Evolutionary conservation across 1,140 invertebrate genomes (phyloP).

Genomic region (Augochlora pura): DNA sequence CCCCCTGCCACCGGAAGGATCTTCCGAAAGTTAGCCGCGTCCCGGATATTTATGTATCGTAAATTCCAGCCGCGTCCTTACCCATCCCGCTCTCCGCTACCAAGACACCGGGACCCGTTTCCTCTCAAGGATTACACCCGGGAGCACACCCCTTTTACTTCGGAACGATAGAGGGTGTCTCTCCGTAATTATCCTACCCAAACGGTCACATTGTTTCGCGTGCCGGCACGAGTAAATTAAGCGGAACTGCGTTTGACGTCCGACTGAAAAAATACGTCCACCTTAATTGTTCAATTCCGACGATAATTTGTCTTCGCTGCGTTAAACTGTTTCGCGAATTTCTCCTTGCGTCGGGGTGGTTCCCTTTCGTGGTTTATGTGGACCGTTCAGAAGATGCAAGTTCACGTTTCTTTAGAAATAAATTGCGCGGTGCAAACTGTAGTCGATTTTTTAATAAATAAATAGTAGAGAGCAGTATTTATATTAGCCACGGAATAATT

Average conservation of each 20-base stretch:
- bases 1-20: constrained; percentile 26
- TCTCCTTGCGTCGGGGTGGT: too few relatives aligned
- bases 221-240: constrained; percentile 51
- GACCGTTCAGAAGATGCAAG: too few relatives aligned
- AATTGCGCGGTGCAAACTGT: too few relatives aligned
- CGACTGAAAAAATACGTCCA: constrained; percentile 35
- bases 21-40: constrained; percentile 30
- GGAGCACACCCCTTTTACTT: constrained; percentile 54
- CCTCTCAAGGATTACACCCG: constrained; percentile 29
- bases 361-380: too few relatives aligned
- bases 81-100: background rate
- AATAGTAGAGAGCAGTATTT: too few relatives aligned
- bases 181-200: constrained; percentile 61
- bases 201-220: constrained; percentile 60
- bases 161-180: constrained; percentile 20
- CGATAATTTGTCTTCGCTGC: background rate
- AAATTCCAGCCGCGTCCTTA: constrained; percentile 47
- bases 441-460: too few relatives aligned
- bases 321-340: background rate
- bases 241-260: constrained; percentile 32
- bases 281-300: constrained; percentile 19
- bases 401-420: too few relatives aligned
- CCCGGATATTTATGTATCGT: constrained; percentile 55
- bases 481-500: too few relatives aligned
- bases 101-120: constrained; percentile 15